phyloP scores from a whole-genome alignment of 2,888 invertebrate genomes.

The Pammene fasciana region DNA sequence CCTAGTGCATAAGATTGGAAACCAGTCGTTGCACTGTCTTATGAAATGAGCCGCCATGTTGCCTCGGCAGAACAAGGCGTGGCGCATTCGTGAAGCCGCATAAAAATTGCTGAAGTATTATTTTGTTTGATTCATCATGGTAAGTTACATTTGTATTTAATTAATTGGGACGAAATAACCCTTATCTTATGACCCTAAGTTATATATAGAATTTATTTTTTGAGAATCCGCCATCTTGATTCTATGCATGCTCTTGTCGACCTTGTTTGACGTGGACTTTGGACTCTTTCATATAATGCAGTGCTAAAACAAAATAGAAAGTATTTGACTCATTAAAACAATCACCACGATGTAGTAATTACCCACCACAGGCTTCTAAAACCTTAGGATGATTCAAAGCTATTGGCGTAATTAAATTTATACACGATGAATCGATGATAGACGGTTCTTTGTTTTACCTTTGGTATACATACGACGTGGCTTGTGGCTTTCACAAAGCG shows the following conservation, averaged over 20 bases:
- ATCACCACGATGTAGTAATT: not conserved
- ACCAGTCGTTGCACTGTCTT: slow-evolving; percentile 44
- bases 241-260: not conserved
- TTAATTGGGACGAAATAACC: slow-evolving; percentile 4
- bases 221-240: slow-evolving; percentile 13
- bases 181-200: not conserved
- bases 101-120: slow-evolving; percentile 32
- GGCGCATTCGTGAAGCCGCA: slow-evolving; percentile 53
- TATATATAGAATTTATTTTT: not conserved
- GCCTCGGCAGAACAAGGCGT: slow-evolving; percentile 65
- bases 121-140: slow-evolving; percentile 56
- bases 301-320: not conserved
- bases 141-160: slow-evolving; percentile 58
- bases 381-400: not conserved
- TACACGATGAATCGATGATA: no score
- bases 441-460: no score
- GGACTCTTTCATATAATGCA: slow-evolving; percentile 9
- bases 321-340: not conserved
- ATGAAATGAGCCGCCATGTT: slow-evolving; percentile 71
- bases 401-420: not conserved
- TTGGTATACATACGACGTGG: no score
- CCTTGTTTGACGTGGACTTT: slow-evolving; percentile 23
- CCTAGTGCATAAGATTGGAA: slow-evolving; percentile 50
- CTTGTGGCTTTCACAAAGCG: no score
- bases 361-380: not conserved